Conservation (phyloP, 2,113 vertebrate species). For the Hucho hucho region DNA sequence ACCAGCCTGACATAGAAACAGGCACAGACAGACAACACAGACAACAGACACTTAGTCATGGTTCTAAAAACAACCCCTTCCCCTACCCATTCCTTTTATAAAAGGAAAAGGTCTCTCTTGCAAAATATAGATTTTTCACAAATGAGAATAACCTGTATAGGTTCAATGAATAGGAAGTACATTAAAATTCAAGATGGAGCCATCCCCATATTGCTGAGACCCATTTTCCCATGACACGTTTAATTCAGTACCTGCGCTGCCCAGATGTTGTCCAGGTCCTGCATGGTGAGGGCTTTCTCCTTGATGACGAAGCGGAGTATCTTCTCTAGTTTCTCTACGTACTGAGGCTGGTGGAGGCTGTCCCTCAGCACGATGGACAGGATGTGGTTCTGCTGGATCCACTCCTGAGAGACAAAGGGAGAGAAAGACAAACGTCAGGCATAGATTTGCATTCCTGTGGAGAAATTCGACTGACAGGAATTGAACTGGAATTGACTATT, state of each 20-base stretch:
- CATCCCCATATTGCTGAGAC: too few relatives aligned
- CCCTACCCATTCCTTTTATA: too few relatives aligned
- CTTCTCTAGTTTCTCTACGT: conserved; percentile 90
- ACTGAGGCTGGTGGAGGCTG: conserved; percentile 90
- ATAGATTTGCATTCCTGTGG: too few relatives aligned
- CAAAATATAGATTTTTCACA: too few relatives aligned
- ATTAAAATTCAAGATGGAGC: too few relatives aligned
- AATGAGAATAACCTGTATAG: too few relatives aligned
- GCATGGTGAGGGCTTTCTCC: conserved; percentile 88
- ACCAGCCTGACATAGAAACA: conserved; percentile 75
- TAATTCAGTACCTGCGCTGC: conserved; percentile 81
- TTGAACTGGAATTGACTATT: too few relatives aligned
- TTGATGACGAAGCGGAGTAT: conserved; percentile 92
- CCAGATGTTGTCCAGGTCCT: conserved; percentile 92
- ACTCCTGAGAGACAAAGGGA: conserved; percentile 74
- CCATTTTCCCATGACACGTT: too few relatives aligned
- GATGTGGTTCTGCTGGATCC: conserved; percentile 92
- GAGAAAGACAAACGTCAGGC: neutral
- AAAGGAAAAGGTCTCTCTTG: too few relatives aligned
- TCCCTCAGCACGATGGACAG: conserved; percentile 88
- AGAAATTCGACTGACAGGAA: too few relatives aligned
- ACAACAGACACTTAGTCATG: neutral
- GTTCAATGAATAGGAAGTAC: too few relatives aligned
- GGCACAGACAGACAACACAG: too few relatives aligned
- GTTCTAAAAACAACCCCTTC: neutral